Percentiles rank a stretch among this genome's conserved stretches.
Evolutionary conservation across 2,797 vertebrate genomes (phyloP).

Genomic region (Catharus ustulatus): DNA sequence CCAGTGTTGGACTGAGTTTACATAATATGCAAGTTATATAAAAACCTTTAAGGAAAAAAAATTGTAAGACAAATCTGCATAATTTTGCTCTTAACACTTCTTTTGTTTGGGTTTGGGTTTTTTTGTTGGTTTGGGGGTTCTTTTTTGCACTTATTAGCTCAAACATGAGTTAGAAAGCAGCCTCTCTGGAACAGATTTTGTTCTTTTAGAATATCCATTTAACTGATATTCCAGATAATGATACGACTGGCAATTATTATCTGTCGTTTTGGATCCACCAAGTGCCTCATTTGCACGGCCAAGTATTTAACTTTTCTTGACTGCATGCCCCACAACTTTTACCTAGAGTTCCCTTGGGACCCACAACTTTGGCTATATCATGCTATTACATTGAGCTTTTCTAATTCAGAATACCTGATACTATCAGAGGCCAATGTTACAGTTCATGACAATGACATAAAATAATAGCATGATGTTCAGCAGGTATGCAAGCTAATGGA

Average conservation of each 20-base stretch:
- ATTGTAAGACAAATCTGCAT: not conserved
- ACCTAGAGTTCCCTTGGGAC: too few species aligned
- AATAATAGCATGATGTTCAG: not conserved
- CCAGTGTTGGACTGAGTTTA: not conserved
- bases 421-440: not conserved
- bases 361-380: not conserved
- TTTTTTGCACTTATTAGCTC: not conserved
- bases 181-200: not conserved
- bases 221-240: not conserved
- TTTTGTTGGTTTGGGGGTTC: not conserved
- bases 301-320: not conserved
- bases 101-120: not conserved
- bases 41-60: not conserved
- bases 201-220: not conserved
- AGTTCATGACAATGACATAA: not conserved
- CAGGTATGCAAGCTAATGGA: not conserved
- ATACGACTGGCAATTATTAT: not conserved
- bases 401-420: not conserved
- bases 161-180: not conserved
- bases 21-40: not conserved
- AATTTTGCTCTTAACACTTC: not conserved
- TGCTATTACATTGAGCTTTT: not conserved
- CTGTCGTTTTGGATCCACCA: not conserved
- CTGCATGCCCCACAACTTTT: too few species aligned
- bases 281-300: not conserved